A percentile compares a stretch with the other conserved stretches of the same genome.
Conservation (phyloP, 2,888 invertebrate species). For the Netelia melanura region DNA sequence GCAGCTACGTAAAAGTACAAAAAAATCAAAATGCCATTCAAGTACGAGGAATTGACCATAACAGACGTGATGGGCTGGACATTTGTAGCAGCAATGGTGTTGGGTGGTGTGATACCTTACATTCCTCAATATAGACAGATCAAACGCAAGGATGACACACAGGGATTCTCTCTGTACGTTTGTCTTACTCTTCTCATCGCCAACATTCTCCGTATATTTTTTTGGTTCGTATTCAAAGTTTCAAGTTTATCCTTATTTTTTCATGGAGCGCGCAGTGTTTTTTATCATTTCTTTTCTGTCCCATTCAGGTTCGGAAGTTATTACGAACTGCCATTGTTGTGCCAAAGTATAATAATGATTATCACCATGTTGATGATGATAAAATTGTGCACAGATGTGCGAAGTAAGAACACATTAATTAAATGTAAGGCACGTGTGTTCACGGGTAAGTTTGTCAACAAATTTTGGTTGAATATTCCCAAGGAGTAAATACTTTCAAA, state of each 20-base stretch:
- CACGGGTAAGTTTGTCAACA: slow-evolving; percentile 88
- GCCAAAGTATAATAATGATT: slow-evolving; percentile 99
- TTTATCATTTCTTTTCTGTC: slow-evolving; percentile 46
- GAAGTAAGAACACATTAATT: slow-evolving; percentile 92
- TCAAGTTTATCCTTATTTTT: neutral
- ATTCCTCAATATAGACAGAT: slow-evolving; percentile 98
- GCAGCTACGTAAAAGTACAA: slow-evolving; percentile 8
- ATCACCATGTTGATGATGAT: slow-evolving; percentile 98
- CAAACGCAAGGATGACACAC: slow-evolving; percentile 94
- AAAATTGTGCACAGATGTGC: slow-evolving; percentile 95
- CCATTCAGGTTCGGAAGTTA: slow-evolving; percentile 97
- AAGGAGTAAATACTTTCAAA: neutral
- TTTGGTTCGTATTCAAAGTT: slow-evolving; percentile 91
- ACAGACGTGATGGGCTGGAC: slow-evolving; percentile 92
- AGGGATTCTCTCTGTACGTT: slow-evolving; percentile 98
- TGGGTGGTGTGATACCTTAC: slow-evolving; percentile 98
- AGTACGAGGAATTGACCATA: slow-evolving; percentile 88
- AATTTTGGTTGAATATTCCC: too few species aligned
- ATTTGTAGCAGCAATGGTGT: slow-evolving; percentile 95
- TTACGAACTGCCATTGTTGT: slow-evolving; percentile 97
- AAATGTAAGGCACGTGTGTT: slow-evolving; percentile 92
- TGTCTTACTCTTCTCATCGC: slow-evolving; percentile 97
- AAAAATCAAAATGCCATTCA: slow-evolving; percentile 71
- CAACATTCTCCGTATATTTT: slow-evolving; percentile 98
- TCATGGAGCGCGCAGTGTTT: slow-evolving; percentile 1